Evolutionary conservation across 2,888 invertebrate genomes (phyloP).

Genomic region (Dasysyrphus albostriatus): DNA sequence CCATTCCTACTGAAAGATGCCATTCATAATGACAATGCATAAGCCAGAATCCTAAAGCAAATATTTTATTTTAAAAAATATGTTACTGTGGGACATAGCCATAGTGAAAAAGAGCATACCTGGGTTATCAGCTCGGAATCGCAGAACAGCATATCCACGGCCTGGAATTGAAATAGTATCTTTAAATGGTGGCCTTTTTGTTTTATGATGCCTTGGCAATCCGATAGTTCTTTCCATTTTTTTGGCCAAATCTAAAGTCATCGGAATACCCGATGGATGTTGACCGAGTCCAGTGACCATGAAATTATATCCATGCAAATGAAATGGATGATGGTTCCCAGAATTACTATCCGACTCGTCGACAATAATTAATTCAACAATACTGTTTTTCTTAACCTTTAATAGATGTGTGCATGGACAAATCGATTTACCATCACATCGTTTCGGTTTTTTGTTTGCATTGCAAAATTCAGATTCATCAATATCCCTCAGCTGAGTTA

Average conservation of each 20-base stretch:
- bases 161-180: constrained; percentile 80
- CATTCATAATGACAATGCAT: constrained; percentile 80
- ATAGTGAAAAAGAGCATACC: constrained; percentile 57
- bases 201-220: constrained; percentile 63
- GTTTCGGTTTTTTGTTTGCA: constrained; percentile 64
- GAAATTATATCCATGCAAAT: constrained; percentile 81
- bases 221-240: constrained; percentile 56
- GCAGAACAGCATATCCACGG: constrained; percentile 79
- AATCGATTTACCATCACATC: constrained; percentile 64
- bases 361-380: constrained; percentile 80
- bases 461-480: constrained; percentile 79
- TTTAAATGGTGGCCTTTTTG: constrained; percentile 78
- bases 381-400: constrained; percentile 76
- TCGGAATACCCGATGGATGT: constrained; percentile 71
- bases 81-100: not conserved
- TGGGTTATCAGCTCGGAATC: constrained; percentile 79
- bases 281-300: constrained; percentile 79
- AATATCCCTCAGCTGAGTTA: constrained; percentile 86
- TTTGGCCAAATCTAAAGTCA: constrained; percentile 77
- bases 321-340: constrained; percentile 81
- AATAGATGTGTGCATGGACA: constrained; percentile 78
- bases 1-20: constrained; percentile 79
- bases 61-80: not conserved
- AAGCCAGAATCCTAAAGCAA: constrained; percentile 77
- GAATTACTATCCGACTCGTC: constrained; percentile 79